phyloP scores from a whole-genome alignment of 2,888 invertebrate genomes.

The Hanleya hanleyi region DNA sequence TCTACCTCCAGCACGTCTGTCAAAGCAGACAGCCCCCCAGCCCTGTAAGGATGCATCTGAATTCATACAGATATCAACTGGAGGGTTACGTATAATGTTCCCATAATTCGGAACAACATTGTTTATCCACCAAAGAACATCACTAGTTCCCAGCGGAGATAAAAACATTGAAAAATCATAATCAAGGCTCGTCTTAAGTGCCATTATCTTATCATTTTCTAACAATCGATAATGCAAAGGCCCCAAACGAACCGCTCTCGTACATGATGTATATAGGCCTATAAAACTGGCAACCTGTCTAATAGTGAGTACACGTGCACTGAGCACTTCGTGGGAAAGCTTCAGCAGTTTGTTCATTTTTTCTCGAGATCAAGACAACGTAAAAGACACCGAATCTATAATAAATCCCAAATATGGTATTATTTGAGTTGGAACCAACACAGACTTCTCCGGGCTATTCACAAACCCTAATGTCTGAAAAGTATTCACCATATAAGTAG shows the following conservation, averaged over 20 bases:
- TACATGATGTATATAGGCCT: background rate
- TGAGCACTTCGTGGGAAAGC: background rate
- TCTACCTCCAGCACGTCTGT: background rate
- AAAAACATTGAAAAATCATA: background rate
- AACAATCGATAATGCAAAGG: too few species aligned
- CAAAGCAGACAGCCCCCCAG: slow-evolving; percentile 3
- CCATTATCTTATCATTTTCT: too few species aligned
- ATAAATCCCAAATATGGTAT: background rate
- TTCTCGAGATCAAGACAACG: background rate
- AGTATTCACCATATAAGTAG: background rate
- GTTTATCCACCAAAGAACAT: background rate
- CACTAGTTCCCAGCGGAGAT: background rate
- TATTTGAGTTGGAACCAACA: background rate
- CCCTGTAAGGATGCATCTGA: background rate
- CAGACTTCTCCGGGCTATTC: slow-evolving; percentile 3
- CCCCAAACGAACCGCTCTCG: background rate
- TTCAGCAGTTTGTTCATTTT: background rate
- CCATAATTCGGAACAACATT: background rate
- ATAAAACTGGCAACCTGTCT: background rate
- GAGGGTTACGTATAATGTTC: background rate
- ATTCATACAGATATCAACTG: background rate
- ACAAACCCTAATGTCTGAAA: background rate
- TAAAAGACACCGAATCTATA: background rate
- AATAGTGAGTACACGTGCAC: background rate
- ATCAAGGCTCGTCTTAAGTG: too few species aligned